Evolutionary conservation across 92 coral and sea anemone species (phyloP), one percentile per base, ranked within the genome.

Genomic region (Actinostola sp.): DNA sequence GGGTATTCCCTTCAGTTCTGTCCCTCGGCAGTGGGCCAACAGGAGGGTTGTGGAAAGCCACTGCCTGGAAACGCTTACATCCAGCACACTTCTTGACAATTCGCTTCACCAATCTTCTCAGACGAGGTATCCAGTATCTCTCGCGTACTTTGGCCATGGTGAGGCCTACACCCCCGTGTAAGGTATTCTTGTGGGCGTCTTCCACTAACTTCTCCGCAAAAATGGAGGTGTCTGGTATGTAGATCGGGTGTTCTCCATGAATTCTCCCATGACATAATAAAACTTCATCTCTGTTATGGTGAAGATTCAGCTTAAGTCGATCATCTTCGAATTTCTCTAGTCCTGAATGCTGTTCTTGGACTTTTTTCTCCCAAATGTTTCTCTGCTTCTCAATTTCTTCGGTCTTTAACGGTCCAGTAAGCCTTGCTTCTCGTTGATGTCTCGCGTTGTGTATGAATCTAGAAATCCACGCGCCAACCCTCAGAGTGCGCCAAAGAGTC

Each of bases 81-180:
- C 63, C 61, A 46, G 58, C 31, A 57, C 81, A 62, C 31, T n/a
- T 17, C 11, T 63, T 63, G 53, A 63, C 35, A 0, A 23, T 27
- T 31, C 72, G 81, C 72, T 75, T 75, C 35, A 42, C 64, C 51
- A 62, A 24, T 41, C 65, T 48, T 57, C 80, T 61, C 21, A 61
- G 33, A n/a, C 49, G 78, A 20, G 72, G 81, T 25, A 63, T 51
- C 81, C 81, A 62, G 56, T 62, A 50, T 17, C 50, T 30, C 55
- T 75, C 65, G 14, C 81, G 50, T 23, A 75, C 54, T 57, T 75
- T 50, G 1, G 81, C 36, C 72, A 63, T 63, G 55, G 81, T 75
- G 12, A 75, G 81, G 41, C 81, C 81, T 0, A 75, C 81, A 31
- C 81, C 81, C 71, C 81, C 65, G 49, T 63, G 72, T 13, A 49